Base-by-base conservation (phyloP, 2,888 invertebrate species). In the Thyatira batis region DNA sequence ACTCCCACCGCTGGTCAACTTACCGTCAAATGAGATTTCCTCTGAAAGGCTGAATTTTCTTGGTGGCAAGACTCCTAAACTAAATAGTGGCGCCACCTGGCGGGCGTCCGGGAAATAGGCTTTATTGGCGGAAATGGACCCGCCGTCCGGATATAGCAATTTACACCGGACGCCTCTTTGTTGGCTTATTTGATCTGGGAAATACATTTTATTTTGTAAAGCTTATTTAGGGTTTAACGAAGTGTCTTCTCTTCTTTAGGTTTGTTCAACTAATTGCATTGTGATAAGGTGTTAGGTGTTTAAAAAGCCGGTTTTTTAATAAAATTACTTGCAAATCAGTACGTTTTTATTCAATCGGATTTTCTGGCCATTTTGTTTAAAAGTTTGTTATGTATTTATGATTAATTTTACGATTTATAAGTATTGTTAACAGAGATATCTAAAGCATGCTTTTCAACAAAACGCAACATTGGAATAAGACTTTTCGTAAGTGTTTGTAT, bases 81-180 rank as follows among this genome's bases (percentile, higher is more conserved):
- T 83, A 79, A 80, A 85, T 85, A 87, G 85, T 85, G 79, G 60
- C 77, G 80, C 74, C 84, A 87, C 85, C 84, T 86, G 85, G 65
- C 69, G 60, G 58, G 65, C 69, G 61, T 58, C 54, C 71, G 84
- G 86, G 87, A 85, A 84, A 76, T 72, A 55, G 69, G 75, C 78
- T 78, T 77, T 80, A 87, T 87, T 82, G 84, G 75, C 76, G 86
- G 86, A 88, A 87, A 85, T 85, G 78, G 82, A 79, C 75, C 81
- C 79, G 73, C 69, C 79, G 75, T 76, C 84, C 84, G 88, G 89
- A 88, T 79, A 82, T 81, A 71, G 67, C 87, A 87, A 87, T 89
- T 89, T 89, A 79, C 85, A 73, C 68, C 71, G 60, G 52, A 49
- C 51, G 45, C 46, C 50, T 27, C 66, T 70, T 69, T 69, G 74